Evolutionary conservation across 2,113 vertebrate species (phyloP).

Genomic region (Pterocles burchelli): DNA sequence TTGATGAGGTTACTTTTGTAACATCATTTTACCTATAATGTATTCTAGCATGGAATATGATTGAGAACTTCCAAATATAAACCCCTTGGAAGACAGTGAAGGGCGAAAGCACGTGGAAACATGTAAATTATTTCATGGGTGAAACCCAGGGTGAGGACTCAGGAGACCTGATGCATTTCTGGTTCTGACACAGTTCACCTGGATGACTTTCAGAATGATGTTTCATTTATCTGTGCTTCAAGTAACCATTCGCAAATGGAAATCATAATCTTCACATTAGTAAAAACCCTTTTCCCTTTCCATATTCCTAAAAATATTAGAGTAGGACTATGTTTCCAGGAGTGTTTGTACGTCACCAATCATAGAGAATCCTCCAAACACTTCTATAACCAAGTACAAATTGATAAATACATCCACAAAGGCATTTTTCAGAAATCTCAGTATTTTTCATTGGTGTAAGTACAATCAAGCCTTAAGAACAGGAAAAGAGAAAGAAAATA

Average conservation of each 20-base stretch:
- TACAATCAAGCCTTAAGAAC: slow-evolving; percentile 19
- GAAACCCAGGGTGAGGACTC: background rate
- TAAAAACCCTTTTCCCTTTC: background rate
- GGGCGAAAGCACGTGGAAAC: background rate
- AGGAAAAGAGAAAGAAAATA: slow-evolving; percentile 29
- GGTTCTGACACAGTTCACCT: background rate
- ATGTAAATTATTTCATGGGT: background rate
- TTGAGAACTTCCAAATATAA: background rate
- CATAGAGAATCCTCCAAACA: background rate
- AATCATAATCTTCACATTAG: background rate
- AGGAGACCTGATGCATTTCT: background rate
- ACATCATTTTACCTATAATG: background rate
- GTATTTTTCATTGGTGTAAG: background rate
- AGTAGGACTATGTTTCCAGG: background rate
- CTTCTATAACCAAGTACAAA: background rate
- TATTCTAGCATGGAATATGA: background rate
- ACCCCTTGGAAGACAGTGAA: background rate
- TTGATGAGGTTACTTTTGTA: background rate
- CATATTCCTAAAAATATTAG: background rate
- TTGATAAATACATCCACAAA: background rate
- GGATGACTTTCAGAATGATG: background rate
- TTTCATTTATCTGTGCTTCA: background rate
- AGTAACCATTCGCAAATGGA: background rate
- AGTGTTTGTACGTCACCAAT: background rate
- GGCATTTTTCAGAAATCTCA: background rate